These are phyloP conservation scores for Lutjanus argentimaculatus DNA, from an alignment of 2,797 vertebrate genomes.

Conservation along the genomic window DNA sequence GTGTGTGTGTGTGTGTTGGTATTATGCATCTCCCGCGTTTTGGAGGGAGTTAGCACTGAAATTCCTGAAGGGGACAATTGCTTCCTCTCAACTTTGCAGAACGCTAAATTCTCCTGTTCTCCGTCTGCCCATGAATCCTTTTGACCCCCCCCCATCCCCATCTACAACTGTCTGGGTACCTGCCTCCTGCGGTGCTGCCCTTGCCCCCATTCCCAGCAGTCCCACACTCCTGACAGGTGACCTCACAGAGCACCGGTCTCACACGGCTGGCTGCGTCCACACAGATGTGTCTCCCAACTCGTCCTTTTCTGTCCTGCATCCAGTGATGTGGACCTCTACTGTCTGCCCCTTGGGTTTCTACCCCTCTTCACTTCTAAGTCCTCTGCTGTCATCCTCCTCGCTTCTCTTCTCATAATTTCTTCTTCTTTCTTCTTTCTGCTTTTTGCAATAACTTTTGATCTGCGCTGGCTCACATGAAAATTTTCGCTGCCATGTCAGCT, in stretches of 20 bases:
- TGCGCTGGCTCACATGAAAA: slow-evolving; percentile 44
- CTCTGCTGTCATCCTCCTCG: slow-evolving; percentile 55
- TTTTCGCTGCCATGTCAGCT: slow-evolving; percentile 42
- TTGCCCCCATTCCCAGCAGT: slow-evolving; percentile 74
- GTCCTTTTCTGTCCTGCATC: slow-evolving; percentile 79
- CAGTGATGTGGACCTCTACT: slow-evolving; percentile 64
- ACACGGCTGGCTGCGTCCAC: slow-evolving; percentile 77
- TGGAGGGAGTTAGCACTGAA: background rate
- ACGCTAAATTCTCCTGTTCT: slow-evolving; percentile 1
- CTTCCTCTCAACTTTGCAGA: slow-evolving; percentile 8
- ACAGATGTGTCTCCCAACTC: slow-evolving; percentile 81
- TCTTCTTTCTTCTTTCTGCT: slow-evolving; percentile 13
- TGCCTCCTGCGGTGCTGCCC: slow-evolving; percentile 65
- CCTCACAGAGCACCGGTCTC: slow-evolving; percentile 71
- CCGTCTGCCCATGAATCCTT: background rate
- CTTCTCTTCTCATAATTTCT: slow-evolving; percentile 28
- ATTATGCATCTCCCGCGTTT: background rate
- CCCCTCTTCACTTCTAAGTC: slow-evolving; percentile 35
- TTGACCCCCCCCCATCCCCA: background rate
- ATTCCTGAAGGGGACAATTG: background rate
- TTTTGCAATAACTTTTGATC: slow-evolving; percentile 58
- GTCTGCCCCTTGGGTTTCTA: slow-evolving; percentile 62
- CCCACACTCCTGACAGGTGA: slow-evolving; percentile 78
- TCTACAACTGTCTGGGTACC: slow-evolving; percentile 43
- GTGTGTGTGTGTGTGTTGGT: no score